Percentiles rank a stretch among this genome's conserved stretches.
These are phyloP conservation scores for Xenopus borealis DNA, from an alignment of 2,113 vertebrate genomes.

Conservation along the genomic window DNA sequence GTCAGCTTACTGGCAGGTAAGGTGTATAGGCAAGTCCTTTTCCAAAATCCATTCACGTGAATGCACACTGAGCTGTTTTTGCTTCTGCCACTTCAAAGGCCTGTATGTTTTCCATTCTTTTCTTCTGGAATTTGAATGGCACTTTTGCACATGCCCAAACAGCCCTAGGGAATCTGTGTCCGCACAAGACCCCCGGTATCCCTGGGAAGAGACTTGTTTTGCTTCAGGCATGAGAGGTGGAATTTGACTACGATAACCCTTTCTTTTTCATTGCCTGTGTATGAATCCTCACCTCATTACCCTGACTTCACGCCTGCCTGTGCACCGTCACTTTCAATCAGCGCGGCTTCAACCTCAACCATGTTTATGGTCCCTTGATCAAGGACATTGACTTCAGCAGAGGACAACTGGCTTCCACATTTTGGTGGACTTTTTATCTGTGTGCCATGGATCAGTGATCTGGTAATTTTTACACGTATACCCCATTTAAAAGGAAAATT, in stretches of 20 bases:
- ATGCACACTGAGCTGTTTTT: not conserved
- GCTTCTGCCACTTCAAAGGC: not conserved
- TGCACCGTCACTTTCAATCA: not conserved
- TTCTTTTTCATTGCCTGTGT: not conserved
- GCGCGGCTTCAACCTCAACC: not conserved
- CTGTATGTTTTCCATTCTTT: not conserved
- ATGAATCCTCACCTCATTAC: constrained; percentile 11
- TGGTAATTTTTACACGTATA: too few species aligned
- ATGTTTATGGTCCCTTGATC: too few species aligned
- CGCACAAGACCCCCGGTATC: not conserved
- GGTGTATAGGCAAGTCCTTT: not conserved
- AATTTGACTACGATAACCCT: constrained; percentile 6
- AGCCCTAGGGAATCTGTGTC: not conserved
- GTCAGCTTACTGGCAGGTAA: not conserved
- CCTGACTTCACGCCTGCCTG: constrained; percentile 1
- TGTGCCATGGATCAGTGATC: too few species aligned
- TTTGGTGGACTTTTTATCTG: too few species aligned
- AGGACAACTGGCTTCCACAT: too few species aligned
- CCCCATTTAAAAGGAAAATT: too few species aligned
- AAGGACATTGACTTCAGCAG: too few species aligned
- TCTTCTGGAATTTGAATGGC: not conserved
- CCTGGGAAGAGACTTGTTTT: constrained; percentile 7
- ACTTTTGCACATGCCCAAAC: constrained; percentile 5
- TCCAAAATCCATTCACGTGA: not conserved
- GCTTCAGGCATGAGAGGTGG: not conserved